These are phyloP conservation scores for Lytechinus variegatus DNA, from an alignment of 35 echinoderm and acorn worm genomes.

Conservation along the genomic window DNA sequence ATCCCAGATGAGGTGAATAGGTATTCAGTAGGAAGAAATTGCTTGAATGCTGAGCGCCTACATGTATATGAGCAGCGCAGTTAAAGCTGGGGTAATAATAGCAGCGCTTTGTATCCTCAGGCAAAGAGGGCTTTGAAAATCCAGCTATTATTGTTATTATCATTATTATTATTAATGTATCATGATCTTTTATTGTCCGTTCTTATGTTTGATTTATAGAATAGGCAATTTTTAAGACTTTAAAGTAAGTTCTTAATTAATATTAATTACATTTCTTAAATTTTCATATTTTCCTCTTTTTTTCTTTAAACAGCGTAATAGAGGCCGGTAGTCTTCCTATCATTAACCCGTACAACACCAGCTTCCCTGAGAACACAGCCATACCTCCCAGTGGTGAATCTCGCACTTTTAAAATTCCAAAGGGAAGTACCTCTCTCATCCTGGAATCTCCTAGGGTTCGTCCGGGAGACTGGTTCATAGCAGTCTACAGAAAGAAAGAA, in stretches of 20 bases:
- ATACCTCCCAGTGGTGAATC: background rate
- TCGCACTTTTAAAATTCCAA: background rate
- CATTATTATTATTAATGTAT: too few species aligned
- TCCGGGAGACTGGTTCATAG: conserved; percentile 72
- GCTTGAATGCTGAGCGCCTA: too few species aligned
- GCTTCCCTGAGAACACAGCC: conserved; percentile 60
- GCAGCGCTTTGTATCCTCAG: too few species aligned
- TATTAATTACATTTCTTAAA: background rate
- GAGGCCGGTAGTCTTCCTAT: conserved; percentile 68
- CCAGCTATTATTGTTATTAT: too few species aligned
- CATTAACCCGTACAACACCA: conserved; percentile 79
- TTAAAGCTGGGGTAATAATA: too few species aligned
- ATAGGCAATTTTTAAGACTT: background rate
- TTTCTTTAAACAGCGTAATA: conserved; percentile 23
- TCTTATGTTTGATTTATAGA: too few species aligned
- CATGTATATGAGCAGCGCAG: too few species aligned
- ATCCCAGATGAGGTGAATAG: too few species aligned
- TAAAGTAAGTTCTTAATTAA: background rate
- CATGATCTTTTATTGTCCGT: too few species aligned
- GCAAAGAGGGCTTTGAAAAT: too few species aligned
- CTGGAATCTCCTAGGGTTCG: background rate
- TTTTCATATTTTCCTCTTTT: conserved; percentile 5
- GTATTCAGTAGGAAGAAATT: too few species aligned
- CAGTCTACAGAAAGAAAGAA: conserved; percentile 51
- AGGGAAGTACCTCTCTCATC: background rate